Base-by-base conservation (phyloP, 2,797 vertebrate genomes). In the Alectoris magna region DNA sequence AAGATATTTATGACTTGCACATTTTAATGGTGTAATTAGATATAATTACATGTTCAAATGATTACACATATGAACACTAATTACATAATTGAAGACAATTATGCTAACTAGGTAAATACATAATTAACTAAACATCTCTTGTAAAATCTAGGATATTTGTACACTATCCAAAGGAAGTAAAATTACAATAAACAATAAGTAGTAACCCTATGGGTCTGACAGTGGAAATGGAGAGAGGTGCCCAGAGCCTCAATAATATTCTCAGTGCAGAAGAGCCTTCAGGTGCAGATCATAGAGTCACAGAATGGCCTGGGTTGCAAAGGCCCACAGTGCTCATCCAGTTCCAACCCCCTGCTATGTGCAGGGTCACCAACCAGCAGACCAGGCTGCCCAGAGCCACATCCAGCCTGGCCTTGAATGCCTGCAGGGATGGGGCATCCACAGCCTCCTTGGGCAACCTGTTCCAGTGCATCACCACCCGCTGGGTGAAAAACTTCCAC, bases 51-150 rank as follows among this genome's bases (percentile, higher is more conserved):
- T 96, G 91, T 97, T 97, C 87, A 90, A 96, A 96, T 97, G 88
- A 97, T 97, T 97, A 96, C 75, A 96, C 53, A 71, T 95, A 96
- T 95, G 95, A 97, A 94, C 90, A 74, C 75, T 96, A 96, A 97
- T 96, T 96, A 87, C 78, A 84, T 95, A 96, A 95, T 96, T 96
- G 91, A 55, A 91, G 73, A 94, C 69, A 97, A 94, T 96, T 96
- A 95, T 91, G 89, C 87, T 95, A 93, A 96, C 43, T 70, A 86
- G 94, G 90, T 94, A 97, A 97, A 96, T 94, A 96, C 89, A 46
- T 41, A 90, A 93, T 97, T 97, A 91, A 87, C 48, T 84, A 87
- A 76, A 93, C 94, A 60, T 86, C 51, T 79, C 48, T 44, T 89
- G 71, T 48, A 94, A 96, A 96, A 94, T 93, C 73, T 92, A 83